Evolutionary conservation across 1,140 invertebrate species (phyloP).

Genomic region (Bombyx mori): DNA sequence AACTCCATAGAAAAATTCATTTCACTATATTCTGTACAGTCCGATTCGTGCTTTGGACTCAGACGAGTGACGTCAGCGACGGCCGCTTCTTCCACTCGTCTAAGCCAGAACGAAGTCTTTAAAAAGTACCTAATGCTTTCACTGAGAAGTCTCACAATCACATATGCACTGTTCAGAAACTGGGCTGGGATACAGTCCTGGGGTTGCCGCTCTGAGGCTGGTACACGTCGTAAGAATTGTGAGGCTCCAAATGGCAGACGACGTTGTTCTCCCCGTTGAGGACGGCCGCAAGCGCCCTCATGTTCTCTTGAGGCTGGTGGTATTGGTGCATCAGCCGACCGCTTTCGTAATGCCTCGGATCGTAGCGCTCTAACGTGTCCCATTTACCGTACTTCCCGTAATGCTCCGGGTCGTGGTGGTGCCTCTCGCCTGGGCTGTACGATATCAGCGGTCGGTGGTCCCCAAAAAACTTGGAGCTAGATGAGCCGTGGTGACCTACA

Average conservation of each 20-base stretch:
- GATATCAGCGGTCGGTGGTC: conserved; percentile 84
- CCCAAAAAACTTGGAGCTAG: conserved; percentile 79
- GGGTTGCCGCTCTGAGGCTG: conserved; percentile 72
- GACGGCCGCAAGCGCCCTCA: conserved; percentile 80
- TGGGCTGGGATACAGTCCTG: conserved; percentile 72
- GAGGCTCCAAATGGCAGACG: conserved; percentile 84
- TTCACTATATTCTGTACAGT: conserved; percentile 54
- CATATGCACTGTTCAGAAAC: conserved; percentile 44
- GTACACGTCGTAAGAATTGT: conserved; percentile 63
- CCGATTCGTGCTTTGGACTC: conserved; percentile 1
- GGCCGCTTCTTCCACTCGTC: no score
- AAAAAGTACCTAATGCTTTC: no score
- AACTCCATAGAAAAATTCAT: conserved; percentile 62
- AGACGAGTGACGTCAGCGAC: neutral
- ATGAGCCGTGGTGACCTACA: conserved; percentile 71
- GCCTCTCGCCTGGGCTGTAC: conserved; percentile 73
- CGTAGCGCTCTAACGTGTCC: conserved; percentile 74
- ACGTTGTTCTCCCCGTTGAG: conserved; percentile 85
- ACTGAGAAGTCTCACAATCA: conserved; percentile 3
- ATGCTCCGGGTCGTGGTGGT: conserved; percentile 71
- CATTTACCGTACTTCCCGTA: conserved; percentile 71
- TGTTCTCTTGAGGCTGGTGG: conserved; percentile 68
- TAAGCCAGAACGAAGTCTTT: neutral
- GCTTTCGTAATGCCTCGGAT: conserved; percentile 59
- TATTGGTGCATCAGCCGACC: conserved; percentile 63